phyloP scores from a whole-genome alignment of 2,113 vertebrate genomes.

The Dendrocopos noguchii region DNA sequence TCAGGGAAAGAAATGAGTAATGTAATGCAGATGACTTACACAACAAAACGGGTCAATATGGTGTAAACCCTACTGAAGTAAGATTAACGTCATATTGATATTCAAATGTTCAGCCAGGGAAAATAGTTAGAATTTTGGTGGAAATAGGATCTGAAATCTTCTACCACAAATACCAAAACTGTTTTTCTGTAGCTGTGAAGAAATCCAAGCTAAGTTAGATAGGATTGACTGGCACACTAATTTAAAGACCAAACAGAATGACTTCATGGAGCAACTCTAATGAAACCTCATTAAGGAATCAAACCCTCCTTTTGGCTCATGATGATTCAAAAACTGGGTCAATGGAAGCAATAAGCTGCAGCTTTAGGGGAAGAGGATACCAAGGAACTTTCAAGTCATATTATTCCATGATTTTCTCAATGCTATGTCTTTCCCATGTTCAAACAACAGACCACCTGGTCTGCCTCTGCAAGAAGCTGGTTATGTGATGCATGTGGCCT shows the following conservation, averaged over 20 bases:
- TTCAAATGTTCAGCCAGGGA: neutral
- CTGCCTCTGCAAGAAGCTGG: neutral
- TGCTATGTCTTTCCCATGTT: neutral
- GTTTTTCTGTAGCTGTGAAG: neutral
- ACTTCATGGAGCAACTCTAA: neutral
- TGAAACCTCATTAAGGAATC: neutral
- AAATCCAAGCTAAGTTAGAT: neutral
- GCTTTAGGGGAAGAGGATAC: neutral
- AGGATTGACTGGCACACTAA: neutral
- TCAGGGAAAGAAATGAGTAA: neutral
- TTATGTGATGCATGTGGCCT: neutral
- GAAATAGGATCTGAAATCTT: neutral
- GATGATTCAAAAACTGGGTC: neutral
- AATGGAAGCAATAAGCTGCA: neutral
- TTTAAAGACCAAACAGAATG: neutral
- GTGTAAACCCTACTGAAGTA: neutral
- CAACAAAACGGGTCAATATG: neutral
- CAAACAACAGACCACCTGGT: neutral
- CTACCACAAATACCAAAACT: neutral
- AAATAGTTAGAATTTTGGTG: neutral
- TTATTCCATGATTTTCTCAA: neutral
- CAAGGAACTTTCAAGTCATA: neutral
- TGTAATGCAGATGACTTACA: neutral
- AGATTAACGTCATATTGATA: neutral
- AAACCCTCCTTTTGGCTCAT: neutral